Evolutionary conservation across 2,113 vertebrate genomes (phyloP).

Genomic region (Macrotis lagotis): DNA sequence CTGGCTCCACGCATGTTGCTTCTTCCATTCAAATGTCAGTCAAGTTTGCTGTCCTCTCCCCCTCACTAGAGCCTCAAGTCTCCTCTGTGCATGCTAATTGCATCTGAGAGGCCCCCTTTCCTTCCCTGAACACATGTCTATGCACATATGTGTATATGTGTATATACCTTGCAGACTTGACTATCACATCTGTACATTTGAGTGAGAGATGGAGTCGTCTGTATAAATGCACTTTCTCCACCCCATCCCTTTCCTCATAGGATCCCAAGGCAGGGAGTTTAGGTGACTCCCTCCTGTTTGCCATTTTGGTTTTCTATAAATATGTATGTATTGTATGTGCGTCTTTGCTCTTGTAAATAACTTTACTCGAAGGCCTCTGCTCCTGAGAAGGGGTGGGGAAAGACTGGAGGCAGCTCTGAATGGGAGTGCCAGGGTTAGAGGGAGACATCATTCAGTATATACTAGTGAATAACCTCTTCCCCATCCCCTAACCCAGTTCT

Average conservation of each 20-base stretch:
- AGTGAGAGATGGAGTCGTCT: background rate
- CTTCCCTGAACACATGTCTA: background rate
- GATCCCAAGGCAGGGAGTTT: conserved; percentile 26
- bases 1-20: conserved; percentile 35
- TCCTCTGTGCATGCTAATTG: conserved; percentile 54
- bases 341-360: conserved; percentile 80
- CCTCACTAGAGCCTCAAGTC: background rate
- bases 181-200: background rate
- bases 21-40: conserved; percentile 45
- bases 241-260: background rate
- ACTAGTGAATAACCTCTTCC: background rate
- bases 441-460: background rate
- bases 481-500: background rate
- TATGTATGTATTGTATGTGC: conserved; percentile 81
- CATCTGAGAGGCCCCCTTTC: conserved; percentile 16
- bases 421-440: background rate
- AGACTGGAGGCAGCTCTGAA: conserved; percentile 15
- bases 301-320: conserved; percentile 76
- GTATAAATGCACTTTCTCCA: conserved; percentile 76
- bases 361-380: conserved; percentile 43
- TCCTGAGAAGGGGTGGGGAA: conserved; percentile 4
- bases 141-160: too few relatives aligned
- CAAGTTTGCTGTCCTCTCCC: conserved; percentile 36
- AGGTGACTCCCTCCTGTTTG: background rate
- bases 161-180: background rate